Evolutionary conservation across 1,140 invertebrate genomes (phyloP), one percentile per base, ranked within the genome.

Genomic region (Harpegnathos saltator): DNA sequence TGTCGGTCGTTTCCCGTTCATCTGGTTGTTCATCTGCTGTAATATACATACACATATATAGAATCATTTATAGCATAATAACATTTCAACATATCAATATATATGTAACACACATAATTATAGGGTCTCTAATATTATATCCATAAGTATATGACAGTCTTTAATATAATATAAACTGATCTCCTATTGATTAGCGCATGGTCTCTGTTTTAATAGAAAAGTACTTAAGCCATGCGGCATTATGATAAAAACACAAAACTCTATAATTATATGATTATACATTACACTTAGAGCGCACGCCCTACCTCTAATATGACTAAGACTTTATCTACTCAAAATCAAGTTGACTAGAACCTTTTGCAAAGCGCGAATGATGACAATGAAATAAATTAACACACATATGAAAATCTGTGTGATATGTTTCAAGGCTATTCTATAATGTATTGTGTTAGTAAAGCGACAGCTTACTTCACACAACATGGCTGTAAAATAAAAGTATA

Each of bases 391-490:
- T 14, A 15, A 54, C 66, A 65, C 19, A 48, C 48, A 29, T 1
- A 66, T 17, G 44, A 65, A 12, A 9, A 44, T 44, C 11, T 63
- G 19, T 54, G 26, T 26, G 19, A 69, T 63, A 9, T 58, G 17
- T 59, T 14, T 48, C n/a, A 26, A 59, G 15, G 24, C 52, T 80
- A 80, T 71, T 58, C 52, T 80, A 78, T 78, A 69, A 78, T 22
- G n/a, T 71, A 80, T 59, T 80, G 65, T 82, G 84, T 92, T 92
- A 92, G 90, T 85, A 93, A 93, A 93, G 92, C 92, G 90, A 93
- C 91, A 94, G 93, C 93, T 93, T 93, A 93, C 94, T 94, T 94
- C 93, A 90, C 93, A 94, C 92, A 94, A 94, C 94, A 94, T 94
- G 94, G 94, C 94, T 94, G 94, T 94, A 91, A 89, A 88, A 89